phyloP scores from a whole-genome alignment of 2,113 vertebrate species.

The Geococcyx californianus region DNA sequence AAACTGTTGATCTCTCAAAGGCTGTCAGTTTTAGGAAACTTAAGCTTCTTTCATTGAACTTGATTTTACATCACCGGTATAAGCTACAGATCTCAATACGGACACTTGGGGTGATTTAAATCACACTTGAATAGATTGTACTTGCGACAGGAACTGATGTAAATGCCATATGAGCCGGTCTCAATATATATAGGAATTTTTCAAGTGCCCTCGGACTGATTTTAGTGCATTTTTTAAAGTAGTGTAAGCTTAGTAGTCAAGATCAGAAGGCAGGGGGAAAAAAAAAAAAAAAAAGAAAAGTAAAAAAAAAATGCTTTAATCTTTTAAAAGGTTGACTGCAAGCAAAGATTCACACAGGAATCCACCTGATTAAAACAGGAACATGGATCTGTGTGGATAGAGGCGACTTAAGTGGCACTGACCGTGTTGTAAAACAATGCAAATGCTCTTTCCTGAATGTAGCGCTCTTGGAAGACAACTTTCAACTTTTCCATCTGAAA shows the following conservation, averaged over 20 bases:
- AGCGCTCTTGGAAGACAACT: neutral
- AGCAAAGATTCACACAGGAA: neutral
- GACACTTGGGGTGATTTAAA: neutral
- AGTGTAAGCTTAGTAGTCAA: neutral
- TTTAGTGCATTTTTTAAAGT: neutral
- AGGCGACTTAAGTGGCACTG: neutral
- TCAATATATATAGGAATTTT: neutral
- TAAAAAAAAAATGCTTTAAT: neutral
- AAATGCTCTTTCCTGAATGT: neutral
- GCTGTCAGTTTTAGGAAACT: neutral
- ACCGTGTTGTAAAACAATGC: neutral
- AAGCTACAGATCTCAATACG: neutral
- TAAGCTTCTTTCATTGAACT: neutral
- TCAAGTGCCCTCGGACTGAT: neutral
- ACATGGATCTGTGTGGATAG: neutral
- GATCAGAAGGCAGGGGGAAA: neutral
- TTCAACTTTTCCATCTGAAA: conserved; percentile 44
- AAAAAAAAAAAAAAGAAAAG: neutral
- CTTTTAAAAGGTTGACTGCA: neutral
- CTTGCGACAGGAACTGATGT: neutral
- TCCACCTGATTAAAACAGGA: neutral
- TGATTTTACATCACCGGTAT: neutral
- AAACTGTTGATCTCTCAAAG: neutral
- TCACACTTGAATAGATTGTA: neutral
- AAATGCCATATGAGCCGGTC: neutral